A percentile compares a stretch with the other conserved stretches of the same genome.
Conservation (phyloP, 2,113 vertebrate species). For the Carollia perspicillata region DNA sequence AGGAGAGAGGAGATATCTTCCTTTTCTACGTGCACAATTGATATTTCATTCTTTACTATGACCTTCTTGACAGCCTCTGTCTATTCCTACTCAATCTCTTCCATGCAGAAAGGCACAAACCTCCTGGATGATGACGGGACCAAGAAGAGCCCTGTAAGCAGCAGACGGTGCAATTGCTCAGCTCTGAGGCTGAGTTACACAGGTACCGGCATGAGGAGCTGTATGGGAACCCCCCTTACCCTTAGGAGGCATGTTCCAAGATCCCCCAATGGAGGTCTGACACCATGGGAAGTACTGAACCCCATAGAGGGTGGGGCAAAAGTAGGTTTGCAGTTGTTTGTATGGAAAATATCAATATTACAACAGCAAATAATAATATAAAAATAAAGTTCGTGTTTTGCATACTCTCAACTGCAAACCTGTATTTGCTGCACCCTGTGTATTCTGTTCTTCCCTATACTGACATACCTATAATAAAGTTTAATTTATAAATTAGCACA, state of each 20-base stretch:
- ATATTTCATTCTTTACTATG: background rate
- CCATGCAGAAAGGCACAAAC: background rate
- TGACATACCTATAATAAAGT: background rate
- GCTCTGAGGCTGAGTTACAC: background rate
- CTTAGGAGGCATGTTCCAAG: background rate
- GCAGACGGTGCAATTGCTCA: background rate
- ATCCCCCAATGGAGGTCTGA: background rate
- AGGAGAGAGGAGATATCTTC: background rate
- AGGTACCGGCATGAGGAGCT: background rate
- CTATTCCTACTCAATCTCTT: background rate
- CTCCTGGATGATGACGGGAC: fast-evolving
- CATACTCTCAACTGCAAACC: too few relatives aligned
- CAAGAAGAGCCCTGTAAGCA: background rate
- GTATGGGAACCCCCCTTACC: background rate
- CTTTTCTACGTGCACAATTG: background rate
- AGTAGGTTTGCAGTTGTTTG: too few relatives aligned
- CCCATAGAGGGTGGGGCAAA: background rate
- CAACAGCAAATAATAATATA: too few relatives aligned
- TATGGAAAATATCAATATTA: too few relatives aligned
- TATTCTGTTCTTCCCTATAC: background rate
- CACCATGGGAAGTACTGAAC: background rate
- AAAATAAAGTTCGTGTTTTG: too few relatives aligned
- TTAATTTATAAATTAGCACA: background rate
- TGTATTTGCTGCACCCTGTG: background rate
- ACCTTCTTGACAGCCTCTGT: background rate